A percentile compares a stretch with the other conserved stretches of the same genome.
Conservation (phyloP, 2,797 vertebrate genomes). For the Aphelocoma californica region DNA sequence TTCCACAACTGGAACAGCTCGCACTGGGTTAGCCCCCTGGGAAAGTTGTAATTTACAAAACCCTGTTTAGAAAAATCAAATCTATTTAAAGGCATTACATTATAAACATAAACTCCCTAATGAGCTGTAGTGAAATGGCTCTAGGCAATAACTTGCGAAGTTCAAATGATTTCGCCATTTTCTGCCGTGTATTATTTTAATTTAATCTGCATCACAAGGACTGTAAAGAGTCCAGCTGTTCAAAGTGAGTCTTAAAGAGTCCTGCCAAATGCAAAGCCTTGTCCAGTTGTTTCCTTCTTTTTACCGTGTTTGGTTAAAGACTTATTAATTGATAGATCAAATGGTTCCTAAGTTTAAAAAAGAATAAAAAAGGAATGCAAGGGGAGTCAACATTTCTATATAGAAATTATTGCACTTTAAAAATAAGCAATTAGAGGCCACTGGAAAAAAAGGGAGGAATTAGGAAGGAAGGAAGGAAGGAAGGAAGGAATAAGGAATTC, state of each 20-base stretch:
- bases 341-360: conserved; percentile 2
- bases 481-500: neutral
- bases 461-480: neutral
- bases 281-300: conserved; percentile 47
- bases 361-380: neutral
- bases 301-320: conserved; percentile 34
- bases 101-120: conserved; percentile 80
- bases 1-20: conserved; percentile 71
- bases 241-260: conserved; percentile 55
- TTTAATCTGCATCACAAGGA: conserved; percentile 73
- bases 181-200: conserved; percentile 72
- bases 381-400: neutral
- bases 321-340: conserved; percentile 52
- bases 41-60: conserved; percentile 79
- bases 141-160: conserved; percentile 74
- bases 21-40: conserved; percentile 64
- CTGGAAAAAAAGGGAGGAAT: neutral
- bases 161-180: conserved; percentile 74
- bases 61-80: conserved; percentile 72
- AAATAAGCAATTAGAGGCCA: neutral
- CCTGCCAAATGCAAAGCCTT: conserved; percentile 57
- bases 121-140: conserved; percentile 76
- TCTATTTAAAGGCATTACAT: conserved; percentile 78
- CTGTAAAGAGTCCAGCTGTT: conserved; percentile 77
- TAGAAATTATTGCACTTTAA: neutral